phyloP scores from a whole-genome alignment of 2,888 invertebrate genomes.

The Cantharis lateralis region DNA sequence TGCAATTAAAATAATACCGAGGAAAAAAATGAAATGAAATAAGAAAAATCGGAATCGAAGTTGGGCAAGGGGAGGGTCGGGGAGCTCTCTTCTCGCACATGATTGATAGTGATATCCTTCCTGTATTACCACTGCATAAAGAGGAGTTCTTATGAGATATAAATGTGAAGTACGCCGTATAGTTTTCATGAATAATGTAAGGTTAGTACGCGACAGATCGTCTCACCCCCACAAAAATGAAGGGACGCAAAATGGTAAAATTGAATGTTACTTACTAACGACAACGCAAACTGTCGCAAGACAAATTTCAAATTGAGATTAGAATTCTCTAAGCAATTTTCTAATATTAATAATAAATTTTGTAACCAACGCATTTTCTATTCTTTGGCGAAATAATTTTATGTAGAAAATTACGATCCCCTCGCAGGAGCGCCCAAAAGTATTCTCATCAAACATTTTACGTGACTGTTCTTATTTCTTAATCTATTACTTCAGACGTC shows the following conservation, averaged over 20 bases:
- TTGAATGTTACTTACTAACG: constrained; percentile 55
- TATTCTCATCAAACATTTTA: constrained; percentile 47
- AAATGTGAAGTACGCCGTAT: constrained; percentile 48
- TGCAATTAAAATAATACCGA: constrained; percentile 31
- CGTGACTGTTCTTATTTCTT: constrained; percentile 51
- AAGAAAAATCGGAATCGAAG: neutral
- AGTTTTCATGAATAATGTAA: constrained; percentile 57
- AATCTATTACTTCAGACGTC: constrained; percentile 52
- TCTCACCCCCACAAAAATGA: constrained; percentile 43
- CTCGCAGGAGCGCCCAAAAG: constrained; percentile 33
- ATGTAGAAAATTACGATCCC: neutral
- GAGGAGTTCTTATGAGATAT: constrained; percentile 49
- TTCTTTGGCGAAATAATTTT: neutral
- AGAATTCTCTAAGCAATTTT: neutral
- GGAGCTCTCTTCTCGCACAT: constrained; percentile 28
- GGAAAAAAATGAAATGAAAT: neutral
- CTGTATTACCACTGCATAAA: constrained; percentile 35
- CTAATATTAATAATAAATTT: neutral
- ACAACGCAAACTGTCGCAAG: constrained; percentile 14
- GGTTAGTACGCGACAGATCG: constrained; percentile 51
- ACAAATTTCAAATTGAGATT: constrained; percentile 4
- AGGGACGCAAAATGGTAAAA: constrained; percentile 52
- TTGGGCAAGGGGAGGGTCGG: neutral
- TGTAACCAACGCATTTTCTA: neutral
- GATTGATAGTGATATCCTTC: constrained; percentile 46